Evolutionary conservation across 2,797 vertebrate genomes (phyloP).

Genomic region (Oreochromis grahami): DNA sequence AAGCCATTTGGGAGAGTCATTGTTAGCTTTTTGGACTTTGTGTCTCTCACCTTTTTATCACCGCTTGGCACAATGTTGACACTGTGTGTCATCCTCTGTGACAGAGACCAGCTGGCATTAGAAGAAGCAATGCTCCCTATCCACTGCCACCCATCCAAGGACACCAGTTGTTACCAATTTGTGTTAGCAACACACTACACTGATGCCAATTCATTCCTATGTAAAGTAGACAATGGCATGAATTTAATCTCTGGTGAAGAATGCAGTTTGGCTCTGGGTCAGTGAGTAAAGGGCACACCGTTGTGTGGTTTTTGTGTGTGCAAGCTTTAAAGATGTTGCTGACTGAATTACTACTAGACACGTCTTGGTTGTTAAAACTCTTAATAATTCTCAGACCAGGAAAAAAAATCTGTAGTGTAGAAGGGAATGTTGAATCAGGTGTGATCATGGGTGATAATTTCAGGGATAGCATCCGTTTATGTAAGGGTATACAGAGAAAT

Average conservation of each 20-base stretch:
- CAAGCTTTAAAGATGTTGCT: background rate
- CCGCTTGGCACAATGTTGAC: conserved; percentile 48
- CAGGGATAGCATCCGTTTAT: conserved; percentile 11
- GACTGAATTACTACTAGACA: background rate
- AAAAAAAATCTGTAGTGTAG: background rate
- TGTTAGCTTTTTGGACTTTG: conserved; percentile 37
- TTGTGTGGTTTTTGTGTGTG: background rate
- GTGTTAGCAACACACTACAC: background rate
- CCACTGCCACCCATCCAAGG: background rate
- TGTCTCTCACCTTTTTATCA: conserved; percentile 47
- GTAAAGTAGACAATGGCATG: background rate
- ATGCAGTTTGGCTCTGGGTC: background rate
- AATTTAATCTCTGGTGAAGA: background rate
- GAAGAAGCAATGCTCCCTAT: background rate
- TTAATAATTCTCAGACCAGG: background rate
- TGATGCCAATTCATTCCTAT: background rate
- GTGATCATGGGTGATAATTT: background rate
- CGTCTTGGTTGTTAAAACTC: background rate
- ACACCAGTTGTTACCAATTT: conserved; percentile 6
- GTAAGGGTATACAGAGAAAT: background rate
- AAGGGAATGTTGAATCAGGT: background rate
- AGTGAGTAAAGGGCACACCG: background rate
- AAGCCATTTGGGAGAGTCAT: conserved; percentile 15
- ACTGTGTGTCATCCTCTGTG: conserved; percentile 19
- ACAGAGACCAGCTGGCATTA: conserved; percentile 26